phyloP scores from a whole-genome alignment of 2,888 invertebrate genomes.

The Clivina fossor region DNA sequence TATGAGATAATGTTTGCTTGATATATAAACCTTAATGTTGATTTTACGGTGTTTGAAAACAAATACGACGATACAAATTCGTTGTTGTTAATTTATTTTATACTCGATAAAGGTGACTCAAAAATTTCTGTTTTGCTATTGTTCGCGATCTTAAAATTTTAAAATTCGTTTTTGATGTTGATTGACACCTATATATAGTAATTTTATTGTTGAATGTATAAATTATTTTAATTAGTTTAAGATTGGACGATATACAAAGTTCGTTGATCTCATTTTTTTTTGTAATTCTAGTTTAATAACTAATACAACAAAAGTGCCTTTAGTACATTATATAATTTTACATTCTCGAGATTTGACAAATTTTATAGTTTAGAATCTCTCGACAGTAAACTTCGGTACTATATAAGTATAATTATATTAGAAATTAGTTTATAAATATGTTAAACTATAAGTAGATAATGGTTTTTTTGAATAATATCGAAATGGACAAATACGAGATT shows the following conservation, averaged over 20 bases:
- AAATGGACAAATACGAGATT: no score
- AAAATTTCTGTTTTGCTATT: slow-evolving; percentile 19
- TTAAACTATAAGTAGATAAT: slow-evolving; percentile 7
- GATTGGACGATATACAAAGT: no score
- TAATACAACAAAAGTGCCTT: neutral
- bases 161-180: slow-evolving; percentile 34
- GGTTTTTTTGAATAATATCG: slow-evolving; percentile 5
- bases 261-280: slow-evolving; percentile 12
- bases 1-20: no score
- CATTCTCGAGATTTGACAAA: no score
- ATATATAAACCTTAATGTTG: no score
- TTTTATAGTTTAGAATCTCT: no score
- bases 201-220: slow-evolving; percentile 29
- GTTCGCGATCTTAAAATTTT: slow-evolving; percentile 20
- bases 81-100: slow-evolving; percentile 33
- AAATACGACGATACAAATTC: no score
- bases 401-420: no score
- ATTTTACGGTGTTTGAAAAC: no score
- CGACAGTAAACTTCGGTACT: no score
- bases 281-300: slow-evolving; percentile 11
- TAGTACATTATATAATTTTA: no score
- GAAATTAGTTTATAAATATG: slow-evolving; percentile 1
- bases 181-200: slow-evolving; percentile 26
- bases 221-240: slow-evolving; percentile 28
- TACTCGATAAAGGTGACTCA: slow-evolving; percentile 15